phyloP scores from a whole-genome alignment of 1,140 invertebrate species.

The Drosophila yakuba region DNA sequence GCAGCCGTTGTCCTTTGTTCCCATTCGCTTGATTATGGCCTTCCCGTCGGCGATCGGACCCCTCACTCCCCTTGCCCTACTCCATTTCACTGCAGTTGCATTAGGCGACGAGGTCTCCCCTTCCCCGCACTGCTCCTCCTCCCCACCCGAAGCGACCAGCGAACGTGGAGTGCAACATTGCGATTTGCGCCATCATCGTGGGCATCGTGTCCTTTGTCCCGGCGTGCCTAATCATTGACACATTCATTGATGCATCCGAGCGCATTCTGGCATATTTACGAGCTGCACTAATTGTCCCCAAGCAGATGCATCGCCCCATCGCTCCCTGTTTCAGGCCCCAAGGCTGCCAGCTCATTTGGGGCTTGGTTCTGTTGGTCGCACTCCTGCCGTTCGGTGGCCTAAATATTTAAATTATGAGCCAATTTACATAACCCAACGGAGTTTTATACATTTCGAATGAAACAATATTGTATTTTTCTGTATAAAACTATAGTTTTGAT shows the following conservation, averaged over 20 bases:
- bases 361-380: neutral
- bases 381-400: neutral
- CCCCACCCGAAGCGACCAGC: neutral
- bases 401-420: no score
- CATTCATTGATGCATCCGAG: constrained; percentile 75
- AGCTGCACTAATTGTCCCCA: constrained; percentile 50
- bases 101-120: constrained; percentile 48
- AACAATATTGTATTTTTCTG: no score
- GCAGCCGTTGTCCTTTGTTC: constrained; percentile 31
- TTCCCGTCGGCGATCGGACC: neutral
- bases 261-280: constrained; percentile 66
- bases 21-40: constrained; percentile 72
- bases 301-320: constrained; percentile 19
- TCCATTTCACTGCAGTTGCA: constrained; percentile 62
- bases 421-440: neutral
- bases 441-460: no score
- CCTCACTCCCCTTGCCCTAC: neutral
- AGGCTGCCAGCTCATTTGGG: constrained; percentile 1
- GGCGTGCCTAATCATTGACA: constrained; percentile 74
- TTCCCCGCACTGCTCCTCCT: neutral
- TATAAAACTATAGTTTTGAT: no score
- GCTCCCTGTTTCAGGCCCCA: neutral
- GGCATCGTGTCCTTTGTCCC: constrained; percentile 44
- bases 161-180: constrained; percentile 59
- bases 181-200: constrained; percentile 64